These are phyloP conservation scores for Montipora capitata DNA, from an alignment of 92 coral and sea anemone genomes.

Conservation along the genomic window DNA sequence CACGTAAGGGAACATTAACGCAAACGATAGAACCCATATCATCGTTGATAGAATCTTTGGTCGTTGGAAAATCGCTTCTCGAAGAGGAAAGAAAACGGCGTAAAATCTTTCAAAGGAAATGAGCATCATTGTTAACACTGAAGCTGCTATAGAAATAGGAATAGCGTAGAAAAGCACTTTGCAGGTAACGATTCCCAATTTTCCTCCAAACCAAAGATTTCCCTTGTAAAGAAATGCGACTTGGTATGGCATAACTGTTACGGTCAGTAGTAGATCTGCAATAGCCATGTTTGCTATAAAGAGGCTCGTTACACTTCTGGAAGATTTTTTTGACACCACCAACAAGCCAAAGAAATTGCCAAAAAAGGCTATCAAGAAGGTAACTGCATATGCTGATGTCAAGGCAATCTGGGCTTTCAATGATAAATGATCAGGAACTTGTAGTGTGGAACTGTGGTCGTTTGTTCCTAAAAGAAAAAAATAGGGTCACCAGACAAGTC, in stretches of 20 bases:
- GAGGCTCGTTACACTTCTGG: slow-evolving; percentile 33
- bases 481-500: too few species aligned
- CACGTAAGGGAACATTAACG: slow-evolving; percentile 23
- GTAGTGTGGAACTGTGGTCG: not conserved
- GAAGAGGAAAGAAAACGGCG: slow-evolving; percentile 63
- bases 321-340: slow-evolving; percentile 33
- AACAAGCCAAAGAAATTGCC: slow-evolving; percentile 65
- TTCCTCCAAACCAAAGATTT: slow-evolving; percentile 57
- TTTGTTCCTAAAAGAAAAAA: not conserved
- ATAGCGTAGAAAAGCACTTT: slow-evolving; percentile 7
- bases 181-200: slow-evolving; percentile 46
- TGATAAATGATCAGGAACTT: not conserved
- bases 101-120: slow-evolving; percentile 56
- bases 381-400: slow-evolving; percentile 43
- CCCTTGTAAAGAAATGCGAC: slow-evolving; percentile 23
- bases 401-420: slow-evolving; percentile 6
- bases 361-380: slow-evolving; percentile 32
- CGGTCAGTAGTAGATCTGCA: slow-evolving; percentile 55
- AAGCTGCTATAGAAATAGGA: slow-evolving; percentile 50
- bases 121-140: slow-evolving; percentile 59
- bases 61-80: slow-evolving; percentile 27
- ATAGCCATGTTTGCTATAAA: slow-evolving; percentile 69
- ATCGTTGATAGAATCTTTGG: slow-evolving; percentile 32
- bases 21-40: slow-evolving; percentile 49
- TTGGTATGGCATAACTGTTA: slow-evolving; percentile 50